A percentile compares a stretch with the other conserved stretches of the same genome.
Evolutionary conservation across 2,797 vertebrate species (phyloP).

Genomic region (Denticeps clupeoides): DNA sequence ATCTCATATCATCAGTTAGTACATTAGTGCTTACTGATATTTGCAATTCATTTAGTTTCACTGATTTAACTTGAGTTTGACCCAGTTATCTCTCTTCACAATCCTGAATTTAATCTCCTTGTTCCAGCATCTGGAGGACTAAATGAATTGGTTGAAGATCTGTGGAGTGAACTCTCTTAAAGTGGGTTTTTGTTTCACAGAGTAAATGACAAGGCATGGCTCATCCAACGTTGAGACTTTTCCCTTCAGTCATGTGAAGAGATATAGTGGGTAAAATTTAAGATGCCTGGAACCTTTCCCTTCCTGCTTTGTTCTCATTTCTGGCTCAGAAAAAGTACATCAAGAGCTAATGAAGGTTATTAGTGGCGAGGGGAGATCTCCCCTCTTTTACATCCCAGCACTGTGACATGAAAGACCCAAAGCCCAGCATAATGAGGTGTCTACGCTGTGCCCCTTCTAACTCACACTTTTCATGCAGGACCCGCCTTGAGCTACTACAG

Average conservation of each 20-base stretch:
- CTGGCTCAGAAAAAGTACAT: not conserved
- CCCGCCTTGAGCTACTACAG: conserved; percentile 18
- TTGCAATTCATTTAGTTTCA: too few species aligned
- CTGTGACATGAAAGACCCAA: conserved; percentile 6
- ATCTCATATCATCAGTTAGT: too few species aligned
- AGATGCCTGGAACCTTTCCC: not conserved
- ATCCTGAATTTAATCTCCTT: too few species aligned
- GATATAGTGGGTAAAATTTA: not conserved
- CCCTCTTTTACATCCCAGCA: conserved; percentile 1
- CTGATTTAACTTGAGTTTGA: too few species aligned
- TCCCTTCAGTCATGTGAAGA: not conserved
- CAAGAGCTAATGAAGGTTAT: not conserved
- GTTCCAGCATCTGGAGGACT: too few species aligned
- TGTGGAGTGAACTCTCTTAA: too few species aligned
- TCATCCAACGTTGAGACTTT: not conserved
- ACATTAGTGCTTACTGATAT: too few species aligned
- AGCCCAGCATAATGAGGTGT: conserved; percentile 14
- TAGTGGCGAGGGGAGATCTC: not conserved
- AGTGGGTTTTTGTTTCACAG: not conserved
- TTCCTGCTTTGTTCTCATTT: conserved; percentile 4
- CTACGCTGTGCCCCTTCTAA: conserved; percentile 13
- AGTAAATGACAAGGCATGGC: not conserved
- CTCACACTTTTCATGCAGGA: conserved; percentile 1
- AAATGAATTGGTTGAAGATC: too few species aligned
- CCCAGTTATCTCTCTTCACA: too few species aligned